Evolutionary conservation across 2,797 vertebrate species (phyloP).

Genomic region (Oreortyx pictus): DNA sequence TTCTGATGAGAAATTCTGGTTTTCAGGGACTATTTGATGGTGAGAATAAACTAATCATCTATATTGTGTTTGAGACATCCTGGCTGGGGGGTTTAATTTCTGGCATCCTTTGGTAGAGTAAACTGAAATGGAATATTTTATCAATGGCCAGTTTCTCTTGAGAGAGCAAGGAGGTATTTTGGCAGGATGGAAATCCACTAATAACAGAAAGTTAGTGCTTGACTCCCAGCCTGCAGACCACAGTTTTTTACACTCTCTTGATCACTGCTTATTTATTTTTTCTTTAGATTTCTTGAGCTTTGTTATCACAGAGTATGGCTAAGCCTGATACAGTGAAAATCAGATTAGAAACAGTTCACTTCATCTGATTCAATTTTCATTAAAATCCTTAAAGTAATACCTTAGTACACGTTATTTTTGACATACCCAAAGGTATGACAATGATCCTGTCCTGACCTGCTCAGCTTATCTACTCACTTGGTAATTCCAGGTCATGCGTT

Average conservation of each 20-base stretch:
- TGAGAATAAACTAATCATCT: neutral
- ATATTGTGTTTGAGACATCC: neutral
- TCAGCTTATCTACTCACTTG: neutral
- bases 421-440: neutral
- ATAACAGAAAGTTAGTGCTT: conserved; percentile 20
- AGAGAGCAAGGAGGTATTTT: neutral
- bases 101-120: neutral
- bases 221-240: neutral
- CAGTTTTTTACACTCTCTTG: conserved; percentile 50
- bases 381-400: conserved; percentile 72
- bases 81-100: neutral
- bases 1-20: neutral
- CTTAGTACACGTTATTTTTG: conserved; percentile 51
- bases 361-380: conserved; percentile 70
- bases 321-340: conserved; percentile 61
- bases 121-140: neutral
- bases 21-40: neutral
- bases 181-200: neutral
- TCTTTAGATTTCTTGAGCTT: conserved; percentile 55
- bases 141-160: neutral
- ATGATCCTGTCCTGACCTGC: conserved; percentile 29
- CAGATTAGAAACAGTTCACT: conserved; percentile 75
- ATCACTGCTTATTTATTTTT: conserved; percentile 64
- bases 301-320: conserved; percentile 45
- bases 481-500: conserved; percentile 27